Conservation (phyloP, 2,888 invertebrate genomes). For the Drosophila testacea region DNA sequence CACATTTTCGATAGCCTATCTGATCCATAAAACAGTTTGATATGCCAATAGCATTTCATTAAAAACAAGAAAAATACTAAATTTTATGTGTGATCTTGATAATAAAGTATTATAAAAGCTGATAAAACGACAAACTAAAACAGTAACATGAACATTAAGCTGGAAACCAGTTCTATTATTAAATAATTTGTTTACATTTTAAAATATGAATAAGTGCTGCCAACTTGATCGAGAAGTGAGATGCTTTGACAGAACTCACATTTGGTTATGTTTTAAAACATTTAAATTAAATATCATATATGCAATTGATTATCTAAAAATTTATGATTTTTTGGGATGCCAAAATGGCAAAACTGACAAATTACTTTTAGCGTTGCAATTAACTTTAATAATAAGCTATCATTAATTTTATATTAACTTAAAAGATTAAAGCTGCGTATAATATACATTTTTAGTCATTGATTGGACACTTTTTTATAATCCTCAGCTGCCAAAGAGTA, state of each 20-base stretch:
- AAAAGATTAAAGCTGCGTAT: background rate
- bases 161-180: too few relatives aligned
- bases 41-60: background rate
- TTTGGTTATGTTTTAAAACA: too few relatives aligned
- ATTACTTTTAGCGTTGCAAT: background rate
- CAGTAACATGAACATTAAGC: too few relatives aligned
- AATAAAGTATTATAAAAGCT: background rate
- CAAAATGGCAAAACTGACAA: background rate
- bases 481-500: background rate
- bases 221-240: too few relatives aligned
- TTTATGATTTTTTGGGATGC: background rate
- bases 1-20: slow-evolving; percentile 17
- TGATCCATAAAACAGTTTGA: slow-evolving; percentile 5
- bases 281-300: background rate
- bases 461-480: background rate
- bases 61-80: background rate
- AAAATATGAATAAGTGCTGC: too few relatives aligned
- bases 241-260: too few relatives aligned
- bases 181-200: too few relatives aligned
- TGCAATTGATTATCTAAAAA: too few relatives aligned
- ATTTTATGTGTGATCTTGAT: background rate
- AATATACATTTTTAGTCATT: background rate
- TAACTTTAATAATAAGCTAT: background rate
- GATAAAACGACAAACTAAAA: too few relatives aligned
- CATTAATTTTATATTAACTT: background rate